phyloP scores from a whole-genome alignment of 2,888 invertebrate species.

The Deilephila porcellus region DNA sequence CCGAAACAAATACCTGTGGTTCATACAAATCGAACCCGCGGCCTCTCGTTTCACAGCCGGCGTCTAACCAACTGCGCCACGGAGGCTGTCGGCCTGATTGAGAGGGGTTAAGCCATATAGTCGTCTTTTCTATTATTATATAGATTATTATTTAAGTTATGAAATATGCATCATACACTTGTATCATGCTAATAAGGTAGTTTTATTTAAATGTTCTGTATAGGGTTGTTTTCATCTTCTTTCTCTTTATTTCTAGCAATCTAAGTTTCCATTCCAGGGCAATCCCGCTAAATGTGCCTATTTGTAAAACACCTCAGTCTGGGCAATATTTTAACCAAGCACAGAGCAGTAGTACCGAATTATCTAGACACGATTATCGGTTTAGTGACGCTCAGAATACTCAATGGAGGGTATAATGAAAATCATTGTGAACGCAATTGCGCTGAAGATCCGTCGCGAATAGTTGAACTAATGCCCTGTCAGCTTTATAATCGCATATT shows the following conservation, averaged over 20 bases:
- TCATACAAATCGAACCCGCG: too few species aligned
- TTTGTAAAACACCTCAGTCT: background rate
- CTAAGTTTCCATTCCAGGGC: background rate
- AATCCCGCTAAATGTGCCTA: background rate
- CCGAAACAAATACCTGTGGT: too few species aligned
- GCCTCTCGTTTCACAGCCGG: too few species aligned
- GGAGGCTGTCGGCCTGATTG: too few species aligned
- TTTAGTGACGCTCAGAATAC: slow-evolving; percentile 22
- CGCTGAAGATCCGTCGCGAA: slow-evolving; percentile 23
- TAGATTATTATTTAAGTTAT: background rate
- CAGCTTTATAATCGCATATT: slow-evolving; percentile 24
- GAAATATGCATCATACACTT: background rate
- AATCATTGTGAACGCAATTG: slow-evolving; percentile 26
- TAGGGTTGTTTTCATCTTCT: background rate
- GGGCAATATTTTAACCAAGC: slow-evolving; percentile 1
- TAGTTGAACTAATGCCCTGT: slow-evolving; percentile 25
- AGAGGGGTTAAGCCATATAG: too few species aligned
- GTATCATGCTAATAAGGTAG: background rate
- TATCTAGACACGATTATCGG: slow-evolving; percentile 22
- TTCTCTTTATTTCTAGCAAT: background rate
- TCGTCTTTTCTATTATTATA: too few species aligned
- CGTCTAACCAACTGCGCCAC: too few species aligned
- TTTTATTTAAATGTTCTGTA: background rate
- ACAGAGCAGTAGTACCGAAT: slow-evolving; percentile 9
- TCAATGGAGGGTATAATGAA: slow-evolving; percentile 25